Conservation (phyloP, 2,797 vertebrate species). For the Helostoma temminkii region DNA sequence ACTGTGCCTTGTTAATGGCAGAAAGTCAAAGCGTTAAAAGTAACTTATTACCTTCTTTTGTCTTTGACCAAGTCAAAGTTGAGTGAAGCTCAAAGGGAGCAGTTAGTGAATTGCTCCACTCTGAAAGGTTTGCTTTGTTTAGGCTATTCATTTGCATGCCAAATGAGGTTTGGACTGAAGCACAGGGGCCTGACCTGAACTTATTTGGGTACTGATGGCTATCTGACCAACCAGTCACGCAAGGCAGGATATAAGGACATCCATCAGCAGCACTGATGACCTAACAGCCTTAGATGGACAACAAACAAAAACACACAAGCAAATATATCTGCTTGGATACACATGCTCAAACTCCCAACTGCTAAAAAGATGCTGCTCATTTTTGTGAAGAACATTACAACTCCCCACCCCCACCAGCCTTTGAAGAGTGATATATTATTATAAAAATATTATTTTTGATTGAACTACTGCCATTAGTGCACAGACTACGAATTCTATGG, state of each 20-base stretch:
- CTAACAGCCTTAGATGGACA: constrained; percentile 41
- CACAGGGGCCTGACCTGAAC: constrained; percentile 75
- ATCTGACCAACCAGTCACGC: constrained; percentile 83
- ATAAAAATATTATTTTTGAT: not conserved
- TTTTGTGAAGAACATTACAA: not conserved
- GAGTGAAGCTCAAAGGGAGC: constrained; percentile 52
- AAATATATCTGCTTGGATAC: constrained; percentile 28
- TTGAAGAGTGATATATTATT: not conserved
- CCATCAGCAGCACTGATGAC: constrained; percentile 60
- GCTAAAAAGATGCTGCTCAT: not conserved
- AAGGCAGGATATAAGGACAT: constrained; percentile 74
- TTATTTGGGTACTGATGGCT: constrained; percentile 88
- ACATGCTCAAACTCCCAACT: constrained; percentile 17
- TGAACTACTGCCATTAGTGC: no score
- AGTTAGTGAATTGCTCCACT: constrained; percentile 63
- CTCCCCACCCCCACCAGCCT: rapidly evolving
- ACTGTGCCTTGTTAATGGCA: constrained; percentile 3
- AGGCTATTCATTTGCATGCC: constrained; percentile 84
- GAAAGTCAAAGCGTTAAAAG: constrained; percentile 27
- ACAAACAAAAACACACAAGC: constrained; percentile 36
- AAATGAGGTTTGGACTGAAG: constrained; percentile 83
- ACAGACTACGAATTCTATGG: not conserved
- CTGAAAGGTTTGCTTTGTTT: constrained; percentile 87
- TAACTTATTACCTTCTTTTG: constrained; percentile 24
- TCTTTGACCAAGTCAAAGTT: constrained; percentile 19